Evolutionary conservation across 1,140 invertebrate genomes (phyloP).

Genomic region (Eulimnadia texana): DNA sequence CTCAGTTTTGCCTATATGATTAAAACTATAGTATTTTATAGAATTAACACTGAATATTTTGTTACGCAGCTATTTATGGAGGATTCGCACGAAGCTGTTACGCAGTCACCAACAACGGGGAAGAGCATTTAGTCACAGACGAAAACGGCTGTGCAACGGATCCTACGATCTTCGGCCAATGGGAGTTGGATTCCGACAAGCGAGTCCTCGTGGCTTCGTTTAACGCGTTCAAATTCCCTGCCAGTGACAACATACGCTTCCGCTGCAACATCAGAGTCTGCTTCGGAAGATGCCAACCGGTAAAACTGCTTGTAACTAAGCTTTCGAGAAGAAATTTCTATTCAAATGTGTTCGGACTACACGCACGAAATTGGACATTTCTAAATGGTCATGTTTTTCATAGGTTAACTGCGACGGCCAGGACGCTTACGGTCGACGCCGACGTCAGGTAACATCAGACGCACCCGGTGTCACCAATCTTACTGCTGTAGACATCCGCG

Average conservation of each 20-base stretch:
- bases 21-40: conserved; percentile 1
- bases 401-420: conserved; percentile 80
- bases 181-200: conserved; percentile 70
- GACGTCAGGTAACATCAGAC: conserved; percentile 26
- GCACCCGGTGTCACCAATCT: conserved; percentile 28
- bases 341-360: conserved; percentile 1
- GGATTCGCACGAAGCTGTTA: conserved; percentile 84
- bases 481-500: conserved; percentile 40
- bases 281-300: conserved; percentile 87
- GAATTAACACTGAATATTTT: conserved; percentile 8
- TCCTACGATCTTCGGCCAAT: conserved; percentile 80
- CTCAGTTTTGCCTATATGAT: not conserved
- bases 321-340: not conserved
- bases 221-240: conserved; percentile 91
- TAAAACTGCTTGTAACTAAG: conserved; percentile 33
- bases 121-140: conserved; percentile 83
- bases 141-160: conserved; percentile 87
- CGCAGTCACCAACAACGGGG: conserved; percentile 69
- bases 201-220: conserved; percentile 71
- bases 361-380: too few species aligned
- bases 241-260: conserved; percentile 85
- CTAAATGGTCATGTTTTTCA: too few species aligned
- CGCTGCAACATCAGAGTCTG: conserved; percentile 90
- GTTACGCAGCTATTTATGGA: conserved; percentile 64
- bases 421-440: conserved; percentile 65